These are phyloP conservation scores for Pardosa pseudoannulata DNA, from an alignment of 2,888 invertebrate species.

Conservation along the genomic window DNA sequence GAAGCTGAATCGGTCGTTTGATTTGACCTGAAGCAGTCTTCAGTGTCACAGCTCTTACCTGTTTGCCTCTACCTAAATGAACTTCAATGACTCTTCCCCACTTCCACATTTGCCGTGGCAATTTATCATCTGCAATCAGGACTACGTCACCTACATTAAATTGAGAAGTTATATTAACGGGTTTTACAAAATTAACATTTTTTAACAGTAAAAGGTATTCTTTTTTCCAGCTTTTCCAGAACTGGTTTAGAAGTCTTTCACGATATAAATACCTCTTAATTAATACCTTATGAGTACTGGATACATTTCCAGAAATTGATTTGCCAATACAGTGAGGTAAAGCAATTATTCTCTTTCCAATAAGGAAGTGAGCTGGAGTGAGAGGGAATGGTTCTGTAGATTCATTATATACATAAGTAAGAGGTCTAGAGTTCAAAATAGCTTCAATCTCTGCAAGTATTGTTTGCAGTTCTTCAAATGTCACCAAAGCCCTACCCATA, in stretches of 20 bases:
- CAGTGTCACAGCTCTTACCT: background rate
- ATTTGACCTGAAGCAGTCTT: background rate
- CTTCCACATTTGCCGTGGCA: background rate
- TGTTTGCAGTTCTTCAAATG: background rate
- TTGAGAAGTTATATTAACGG: too few relatives aligned
- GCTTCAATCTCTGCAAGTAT: background rate
- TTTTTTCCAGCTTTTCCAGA: background rate
- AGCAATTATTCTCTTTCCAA: too few relatives aligned
- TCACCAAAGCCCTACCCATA: background rate
- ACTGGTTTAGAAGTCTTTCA: slow-evolving; percentile 4
- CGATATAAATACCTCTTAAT: background rate
- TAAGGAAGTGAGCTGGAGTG: too few relatives aligned
- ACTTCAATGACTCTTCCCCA: background rate
- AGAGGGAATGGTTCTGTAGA: too few relatives aligned
- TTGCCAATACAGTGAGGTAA: too few relatives aligned
- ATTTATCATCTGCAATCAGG: background rate
- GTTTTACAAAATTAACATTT: background rate
- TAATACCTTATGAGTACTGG: background rate
- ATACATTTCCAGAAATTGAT: background rate
- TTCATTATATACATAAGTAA: too few relatives aligned
- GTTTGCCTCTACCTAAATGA: background rate
- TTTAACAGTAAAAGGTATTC: background rate
- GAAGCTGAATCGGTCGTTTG: background rate
- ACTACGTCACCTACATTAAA: slow-evolving; percentile 21
- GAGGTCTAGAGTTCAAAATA: background rate